phyloP scores from a whole-genome alignment of 1,140 invertebrate species.

The Solenopsis fugax region DNA sequence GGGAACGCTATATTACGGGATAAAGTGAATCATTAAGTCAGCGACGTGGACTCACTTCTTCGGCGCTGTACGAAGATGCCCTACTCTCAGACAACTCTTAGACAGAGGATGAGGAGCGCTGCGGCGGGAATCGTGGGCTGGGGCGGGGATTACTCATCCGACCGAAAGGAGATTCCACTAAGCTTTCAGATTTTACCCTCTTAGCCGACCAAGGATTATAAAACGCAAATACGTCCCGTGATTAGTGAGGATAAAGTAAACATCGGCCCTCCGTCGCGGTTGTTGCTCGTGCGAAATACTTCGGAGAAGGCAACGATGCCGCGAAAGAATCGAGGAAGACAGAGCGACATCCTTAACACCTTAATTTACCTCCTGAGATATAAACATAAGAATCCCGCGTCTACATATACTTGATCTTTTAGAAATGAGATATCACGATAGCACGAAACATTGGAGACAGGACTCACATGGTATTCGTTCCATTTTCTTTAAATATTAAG shows the following conservation, averaged over 20 bases:
- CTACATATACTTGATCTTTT: background rate
- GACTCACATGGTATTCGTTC: background rate
- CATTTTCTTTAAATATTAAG: background rate
- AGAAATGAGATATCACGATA: background rate
- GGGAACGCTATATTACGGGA: conserved; percentile 81
- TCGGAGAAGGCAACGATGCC: conserved; percentile 34
- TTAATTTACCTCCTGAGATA: background rate
- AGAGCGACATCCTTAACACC: background rate
- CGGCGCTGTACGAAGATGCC: conserved; percentile 76
- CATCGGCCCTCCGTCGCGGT: conserved; percentile 75
- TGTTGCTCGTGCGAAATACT: conserved; percentile 71
- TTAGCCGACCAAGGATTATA: conserved; percentile 85
- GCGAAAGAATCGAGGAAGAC: background rate
- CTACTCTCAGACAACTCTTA: conserved; percentile 63
- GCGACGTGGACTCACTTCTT: conserved; percentile 74
- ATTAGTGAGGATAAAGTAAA: conserved; percentile 85
- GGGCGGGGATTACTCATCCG: conserved; percentile 82
- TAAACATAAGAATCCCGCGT: background rate
- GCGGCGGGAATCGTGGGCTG: conserved; percentile 72
- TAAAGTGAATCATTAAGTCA: conserved; percentile 85
- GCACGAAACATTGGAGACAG: background rate
- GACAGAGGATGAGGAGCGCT: conserved; percentile 63
- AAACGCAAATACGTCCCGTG: conserved; percentile 86
- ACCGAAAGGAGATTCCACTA: conserved; percentile 85
- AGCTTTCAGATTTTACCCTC: conserved; percentile 86